These are phyloP conservation scores for Rhipidura dahli DNA, from an alignment of 2,113 vertebrate species.

Conservation along the genomic window DNA sequence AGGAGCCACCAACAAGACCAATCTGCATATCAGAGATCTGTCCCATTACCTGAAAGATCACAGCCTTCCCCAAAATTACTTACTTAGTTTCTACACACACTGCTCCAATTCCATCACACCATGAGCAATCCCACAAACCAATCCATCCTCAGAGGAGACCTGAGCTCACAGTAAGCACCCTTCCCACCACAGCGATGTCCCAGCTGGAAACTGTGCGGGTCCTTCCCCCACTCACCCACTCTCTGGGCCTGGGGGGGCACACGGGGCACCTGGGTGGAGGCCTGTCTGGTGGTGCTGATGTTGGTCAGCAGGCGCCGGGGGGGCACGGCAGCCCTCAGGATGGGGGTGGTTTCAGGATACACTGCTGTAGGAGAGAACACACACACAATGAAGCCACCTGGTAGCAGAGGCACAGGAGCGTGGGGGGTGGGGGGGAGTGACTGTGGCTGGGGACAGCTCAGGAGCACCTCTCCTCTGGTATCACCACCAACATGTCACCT, in stretches of 20 bases:
- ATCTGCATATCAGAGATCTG: background rate
- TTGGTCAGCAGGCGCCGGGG: constrained; percentile 74
- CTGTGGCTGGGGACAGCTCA: background rate
- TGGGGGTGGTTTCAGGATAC: constrained; percentile 70
- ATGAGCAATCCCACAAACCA: background rate
- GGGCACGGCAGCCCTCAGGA: constrained; percentile 34
- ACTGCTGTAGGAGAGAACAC: background rate
- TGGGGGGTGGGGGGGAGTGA: rapidly evolving
- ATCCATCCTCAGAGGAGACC: background rate
- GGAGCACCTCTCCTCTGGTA: background rate
- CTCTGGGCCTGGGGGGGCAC: constrained; percentile 75
- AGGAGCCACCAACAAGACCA: background rate
- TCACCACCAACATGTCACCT: background rate
- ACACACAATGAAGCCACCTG: background rate
- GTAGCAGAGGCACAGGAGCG: rapidly evolving
- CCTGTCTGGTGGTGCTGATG: constrained; percentile 84
- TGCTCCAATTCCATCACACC: background rate
- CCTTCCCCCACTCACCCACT: constrained; percentile 79
- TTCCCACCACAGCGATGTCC: rapidly evolving
- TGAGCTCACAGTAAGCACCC: background rate
- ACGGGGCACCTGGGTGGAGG: constrained; percentile 84
- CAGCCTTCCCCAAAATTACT: background rate
- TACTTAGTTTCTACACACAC: background rate
- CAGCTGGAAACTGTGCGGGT: rapidly evolving
- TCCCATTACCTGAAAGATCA: background rate